These are phyloP conservation scores for Enteromius fasciolatus DNA, from an alignment of 2,797 vertebrate genomes.

Conservation along the genomic window DNA sequence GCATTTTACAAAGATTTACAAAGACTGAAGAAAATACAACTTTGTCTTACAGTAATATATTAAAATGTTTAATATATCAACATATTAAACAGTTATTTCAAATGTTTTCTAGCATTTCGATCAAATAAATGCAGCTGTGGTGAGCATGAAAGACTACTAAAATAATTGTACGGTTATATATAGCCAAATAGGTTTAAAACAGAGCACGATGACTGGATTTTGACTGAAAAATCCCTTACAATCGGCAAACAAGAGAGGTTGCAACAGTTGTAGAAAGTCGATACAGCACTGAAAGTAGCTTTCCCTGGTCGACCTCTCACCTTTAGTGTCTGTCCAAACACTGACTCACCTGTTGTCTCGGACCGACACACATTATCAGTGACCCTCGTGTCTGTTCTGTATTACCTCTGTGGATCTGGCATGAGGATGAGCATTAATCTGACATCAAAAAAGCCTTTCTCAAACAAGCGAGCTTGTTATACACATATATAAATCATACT, in stretches of 20 bases:
- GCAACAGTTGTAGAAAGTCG: constrained; percentile 35
- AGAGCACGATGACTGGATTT: background rate
- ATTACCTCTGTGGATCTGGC: constrained; percentile 58
- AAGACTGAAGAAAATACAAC: background rate
- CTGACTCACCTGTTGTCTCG: constrained; percentile 70
- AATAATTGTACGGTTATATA: background rate
- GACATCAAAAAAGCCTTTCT: constrained; percentile 30
- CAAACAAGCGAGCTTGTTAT: background rate
- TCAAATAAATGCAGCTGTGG: background rate
- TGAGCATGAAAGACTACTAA: background rate
- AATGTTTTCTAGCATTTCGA: background rate
- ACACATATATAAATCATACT: constrained; percentile 26
- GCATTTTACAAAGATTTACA: background rate
- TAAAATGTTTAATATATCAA: background rate
- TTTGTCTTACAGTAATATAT: background rate
- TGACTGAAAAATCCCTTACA: background rate
- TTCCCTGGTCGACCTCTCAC: constrained; percentile 60
- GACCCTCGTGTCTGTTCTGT: constrained; percentile 59
- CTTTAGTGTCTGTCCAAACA: constrained; percentile 61
- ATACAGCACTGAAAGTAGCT: constrained; percentile 28
- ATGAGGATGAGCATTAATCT: constrained; percentile 57
- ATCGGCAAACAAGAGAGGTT: constrained; percentile 52
- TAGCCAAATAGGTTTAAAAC: background rate
- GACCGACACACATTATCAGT: constrained; percentile 55
- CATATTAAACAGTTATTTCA: background rate